Evolutionary conservation across 2,113 vertebrate species (phyloP).

Genomic region (Helogale parvula): DNA sequence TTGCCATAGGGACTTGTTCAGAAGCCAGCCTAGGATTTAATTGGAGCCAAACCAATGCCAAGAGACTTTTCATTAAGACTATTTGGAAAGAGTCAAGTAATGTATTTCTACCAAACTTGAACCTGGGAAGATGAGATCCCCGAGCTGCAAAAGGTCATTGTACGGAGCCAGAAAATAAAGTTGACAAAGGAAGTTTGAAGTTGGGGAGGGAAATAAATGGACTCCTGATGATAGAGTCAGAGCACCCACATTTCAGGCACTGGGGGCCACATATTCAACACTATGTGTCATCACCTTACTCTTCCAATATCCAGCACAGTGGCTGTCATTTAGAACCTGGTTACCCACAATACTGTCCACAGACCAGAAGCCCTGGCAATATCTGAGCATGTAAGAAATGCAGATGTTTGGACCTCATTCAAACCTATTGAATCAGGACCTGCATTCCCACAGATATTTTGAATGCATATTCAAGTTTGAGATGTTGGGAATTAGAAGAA

Average conservation of each 20-base stretch:
- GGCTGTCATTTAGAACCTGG: background rate
- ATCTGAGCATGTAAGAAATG: background rate
- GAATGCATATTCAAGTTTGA: background rate
- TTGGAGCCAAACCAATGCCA: background rate
- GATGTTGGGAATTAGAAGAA: background rate
- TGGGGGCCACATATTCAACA: too few relatives aligned
- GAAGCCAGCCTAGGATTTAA: background rate
- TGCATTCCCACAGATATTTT: background rate
- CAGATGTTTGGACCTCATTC: background rate
- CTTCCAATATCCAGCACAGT: background rate
- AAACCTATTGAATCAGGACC: background rate
- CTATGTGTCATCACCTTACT: fast-evolving
- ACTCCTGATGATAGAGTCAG: fast-evolving
- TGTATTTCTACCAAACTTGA: background rate
- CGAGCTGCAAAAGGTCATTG: background rate
- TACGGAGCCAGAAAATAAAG: background rate
- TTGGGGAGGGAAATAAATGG: background rate
- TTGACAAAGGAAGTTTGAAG: background rate
- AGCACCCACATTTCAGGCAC: background rate
- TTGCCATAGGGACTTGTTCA: background rate
- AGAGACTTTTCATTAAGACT: background rate
- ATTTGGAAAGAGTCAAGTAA: background rate
- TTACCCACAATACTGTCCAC: background rate
- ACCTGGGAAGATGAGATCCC: background rate
- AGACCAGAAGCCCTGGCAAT: background rate